Evolutionary conservation across 2,113 vertebrate genomes (phyloP).

Genomic region (Pachypanchax playfairii): DNA sequence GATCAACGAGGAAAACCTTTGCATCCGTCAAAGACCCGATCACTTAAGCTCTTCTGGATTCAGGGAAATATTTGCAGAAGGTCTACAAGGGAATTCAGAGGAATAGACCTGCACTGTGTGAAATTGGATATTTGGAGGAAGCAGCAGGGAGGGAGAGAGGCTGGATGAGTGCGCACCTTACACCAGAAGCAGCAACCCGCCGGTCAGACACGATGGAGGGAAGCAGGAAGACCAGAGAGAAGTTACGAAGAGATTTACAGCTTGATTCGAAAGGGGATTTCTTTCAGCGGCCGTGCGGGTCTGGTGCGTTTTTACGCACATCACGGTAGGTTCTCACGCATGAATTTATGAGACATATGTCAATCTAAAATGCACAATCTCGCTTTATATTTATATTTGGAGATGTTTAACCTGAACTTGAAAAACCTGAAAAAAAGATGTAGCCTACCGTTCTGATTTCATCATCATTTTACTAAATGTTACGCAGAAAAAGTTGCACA

Average conservation of each 20-base stretch:
- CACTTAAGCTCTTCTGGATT: conserved; percentile 9
- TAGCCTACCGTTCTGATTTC: too few species aligned
- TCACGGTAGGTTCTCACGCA: too few species aligned
- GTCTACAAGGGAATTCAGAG: conserved; percentile 27
- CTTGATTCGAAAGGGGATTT: not conserved
- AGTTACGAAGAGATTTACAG: conserved; percentile 43
- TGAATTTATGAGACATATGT: too few species aligned
- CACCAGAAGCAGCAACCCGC: conserved; percentile 29
- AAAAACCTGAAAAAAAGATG: too few species aligned
- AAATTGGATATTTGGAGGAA: conserved; percentile 61
- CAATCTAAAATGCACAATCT: too few species aligned
- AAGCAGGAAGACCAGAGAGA: conserved; percentile 46
- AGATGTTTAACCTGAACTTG: too few species aligned
- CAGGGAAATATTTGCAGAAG: conserved; percentile 26
- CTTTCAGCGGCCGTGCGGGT: too few species aligned
- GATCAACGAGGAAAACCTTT: not conserved
- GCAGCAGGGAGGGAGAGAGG: conserved; percentile 23
- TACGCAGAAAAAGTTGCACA: too few species aligned
- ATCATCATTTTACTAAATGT: too few species aligned
- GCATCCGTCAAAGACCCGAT: conserved; percentile 15
- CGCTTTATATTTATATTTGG: too few species aligned
- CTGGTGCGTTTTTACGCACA: too few species aligned
- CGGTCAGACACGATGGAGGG: conserved; percentile 23
- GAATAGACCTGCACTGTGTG: conserved; percentile 36
- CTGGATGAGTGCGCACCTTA: conserved; percentile 40